Percentiles rank a stretch among this genome's conserved stretches.
Evolutionary conservation across 2,797 vertebrate genomes (phyloP).

Genomic region (Epinephelus coioides): DNA sequence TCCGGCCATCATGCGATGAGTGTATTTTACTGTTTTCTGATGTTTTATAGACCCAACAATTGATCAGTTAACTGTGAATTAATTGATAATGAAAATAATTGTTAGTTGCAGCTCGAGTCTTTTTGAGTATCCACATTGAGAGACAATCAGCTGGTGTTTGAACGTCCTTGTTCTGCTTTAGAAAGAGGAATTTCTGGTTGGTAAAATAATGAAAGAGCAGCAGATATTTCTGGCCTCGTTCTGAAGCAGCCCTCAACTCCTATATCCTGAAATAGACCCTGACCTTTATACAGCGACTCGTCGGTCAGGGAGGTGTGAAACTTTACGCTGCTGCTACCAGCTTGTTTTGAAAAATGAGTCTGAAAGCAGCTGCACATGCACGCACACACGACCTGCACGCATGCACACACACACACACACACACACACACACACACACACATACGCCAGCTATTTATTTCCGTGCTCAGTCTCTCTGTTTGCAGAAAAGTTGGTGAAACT

Average conservation of each 20-base stretch:
- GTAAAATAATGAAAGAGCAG: not conserved
- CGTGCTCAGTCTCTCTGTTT: not conserved
- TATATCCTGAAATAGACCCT: not conserved
- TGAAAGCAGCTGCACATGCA: not conserved
- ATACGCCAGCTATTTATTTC: not conserved
- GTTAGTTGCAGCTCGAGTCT: no score
- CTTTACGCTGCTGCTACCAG: not conserved
- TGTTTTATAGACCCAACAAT: not conserved
- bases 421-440: not conserved
- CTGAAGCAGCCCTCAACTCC: not conserved
- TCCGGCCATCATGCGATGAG: no score
- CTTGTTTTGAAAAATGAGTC: conserved; percentile 21
- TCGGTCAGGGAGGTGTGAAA: not conserved
- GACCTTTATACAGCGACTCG: not conserved
- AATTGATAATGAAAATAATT: no score
- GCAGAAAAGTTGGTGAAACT: not conserved
- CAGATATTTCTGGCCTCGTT: not conserved
- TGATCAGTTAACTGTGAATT: not conserved
- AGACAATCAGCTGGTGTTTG: no score
- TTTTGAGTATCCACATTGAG: no score
- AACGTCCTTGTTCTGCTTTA: no score
- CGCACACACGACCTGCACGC: not conserved
- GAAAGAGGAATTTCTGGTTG: no score
- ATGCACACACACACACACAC: not conserved
- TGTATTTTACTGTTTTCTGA: not conserved